Conservation (phyloP, 2,113 vertebrate genomes). For the Bettongia penicillata region DNA sequence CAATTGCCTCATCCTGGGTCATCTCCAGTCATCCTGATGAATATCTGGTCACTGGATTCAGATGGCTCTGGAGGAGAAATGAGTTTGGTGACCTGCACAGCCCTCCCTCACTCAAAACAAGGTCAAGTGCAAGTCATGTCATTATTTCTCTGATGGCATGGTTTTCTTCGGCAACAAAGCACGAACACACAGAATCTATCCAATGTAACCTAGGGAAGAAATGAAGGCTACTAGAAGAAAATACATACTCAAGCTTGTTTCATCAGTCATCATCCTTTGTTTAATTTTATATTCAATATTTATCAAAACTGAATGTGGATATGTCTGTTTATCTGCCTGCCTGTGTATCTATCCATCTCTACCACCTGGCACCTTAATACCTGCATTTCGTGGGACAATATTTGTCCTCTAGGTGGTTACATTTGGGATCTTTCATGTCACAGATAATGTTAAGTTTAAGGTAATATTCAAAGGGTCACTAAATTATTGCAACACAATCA, state of each 20-base stretch:
- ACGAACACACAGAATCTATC: not conserved
- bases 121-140: too few relatives aligned
- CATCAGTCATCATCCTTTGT: not conserved
- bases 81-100: too few relatives aligned
- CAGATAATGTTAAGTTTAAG: not conserved
- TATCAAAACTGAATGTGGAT: not conserved
- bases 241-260: not conserved
- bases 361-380: not conserved
- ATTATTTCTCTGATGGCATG: too few relatives aligned
- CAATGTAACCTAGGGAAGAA: not conserved
- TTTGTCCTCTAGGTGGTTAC: not conserved
- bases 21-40: too few relatives aligned
- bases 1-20: too few relatives aligned
- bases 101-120: too few relatives aligned
- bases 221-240: not conserved
- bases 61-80: too few relatives aligned
- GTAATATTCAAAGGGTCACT: not conserved
- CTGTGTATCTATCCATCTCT: not conserved
- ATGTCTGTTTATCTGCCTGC: not conserved
- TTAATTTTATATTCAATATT: not conserved
- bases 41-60: too few relatives aligned
- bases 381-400: not conserved
- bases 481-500: not conserved
- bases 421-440: not conserved
- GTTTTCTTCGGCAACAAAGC: too few relatives aligned